Conservation (phyloP, 1,140 invertebrate genomes). For the Belonocnema kinseyi region DNA sequence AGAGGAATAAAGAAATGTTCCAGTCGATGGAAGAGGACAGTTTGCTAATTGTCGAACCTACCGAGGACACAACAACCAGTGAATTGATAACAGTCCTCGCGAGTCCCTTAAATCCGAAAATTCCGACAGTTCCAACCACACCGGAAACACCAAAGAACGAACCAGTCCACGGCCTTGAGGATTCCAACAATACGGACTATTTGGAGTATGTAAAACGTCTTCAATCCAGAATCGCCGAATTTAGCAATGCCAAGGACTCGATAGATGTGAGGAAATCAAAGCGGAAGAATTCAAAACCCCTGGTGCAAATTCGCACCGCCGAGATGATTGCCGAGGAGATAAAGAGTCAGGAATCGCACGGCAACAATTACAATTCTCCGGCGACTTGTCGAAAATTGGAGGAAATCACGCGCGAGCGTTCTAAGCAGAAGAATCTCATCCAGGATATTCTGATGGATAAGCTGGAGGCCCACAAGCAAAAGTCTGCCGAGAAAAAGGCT, state of each 20-base stretch:
- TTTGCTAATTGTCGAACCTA: constrained; percentile 72
- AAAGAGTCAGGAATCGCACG: constrained; percentile 61
- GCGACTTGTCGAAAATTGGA: constrained; percentile 78
- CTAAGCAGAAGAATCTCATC: constrained; percentile 83
- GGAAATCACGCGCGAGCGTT: constrained; percentile 81
- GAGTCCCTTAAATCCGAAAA: constrained; percentile 74
- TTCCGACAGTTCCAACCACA: constrained; percentile 9
- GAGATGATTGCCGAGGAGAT: constrained; percentile 74
- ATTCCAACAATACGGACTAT: constrained; percentile 75
- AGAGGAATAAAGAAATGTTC: constrained; percentile 63
- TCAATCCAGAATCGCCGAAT: constrained; percentile 83
- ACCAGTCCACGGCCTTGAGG: constrained; percentile 38
- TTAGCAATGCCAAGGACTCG: constrained; percentile 83
- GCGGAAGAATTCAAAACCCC: constrained; percentile 76
- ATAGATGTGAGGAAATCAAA: constrained; percentile 82
- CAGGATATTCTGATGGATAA: constrained; percentile 88
- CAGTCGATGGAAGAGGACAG: constrained; percentile 79
- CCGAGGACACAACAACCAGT: constrained; percentile 78
- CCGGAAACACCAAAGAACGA: constrained; percentile 25
- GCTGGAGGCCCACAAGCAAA: constrained; percentile 82
- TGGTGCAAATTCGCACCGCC: constrained; percentile 55
- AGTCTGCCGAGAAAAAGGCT: constrained; percentile 78
- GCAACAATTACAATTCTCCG: constrained; percentile 68
- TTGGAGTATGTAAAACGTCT: constrained; percentile 82
- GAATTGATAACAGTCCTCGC: constrained; percentile 77